These are phyloP conservation scores for Zosterops japonicus DNA, from an alignment of 2,113 vertebrate species.

Conservation along the genomic window DNA sequence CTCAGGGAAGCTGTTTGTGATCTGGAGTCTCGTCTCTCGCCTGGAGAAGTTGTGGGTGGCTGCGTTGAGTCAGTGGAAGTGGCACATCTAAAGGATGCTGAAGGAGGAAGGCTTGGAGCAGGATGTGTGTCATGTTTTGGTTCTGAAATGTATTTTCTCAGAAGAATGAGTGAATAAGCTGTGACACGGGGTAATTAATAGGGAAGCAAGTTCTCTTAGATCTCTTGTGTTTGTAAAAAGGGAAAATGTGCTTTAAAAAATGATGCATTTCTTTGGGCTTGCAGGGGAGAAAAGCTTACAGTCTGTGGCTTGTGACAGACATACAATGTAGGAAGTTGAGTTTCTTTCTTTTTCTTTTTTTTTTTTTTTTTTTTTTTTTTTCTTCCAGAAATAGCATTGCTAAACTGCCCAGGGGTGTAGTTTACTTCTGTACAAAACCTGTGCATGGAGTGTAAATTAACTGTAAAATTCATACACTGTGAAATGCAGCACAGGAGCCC, in stretches of 20 bases:
- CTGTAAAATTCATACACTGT: neutral
- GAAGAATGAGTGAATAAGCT: neutral
- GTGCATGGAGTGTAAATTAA: neutral
- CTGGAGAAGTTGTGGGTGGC: neutral
- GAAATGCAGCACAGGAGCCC: neutral
- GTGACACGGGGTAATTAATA: neutral
- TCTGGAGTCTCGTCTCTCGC: neutral
- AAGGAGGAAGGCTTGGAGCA: neutral
- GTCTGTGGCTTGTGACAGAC: neutral
- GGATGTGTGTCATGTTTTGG: neutral
- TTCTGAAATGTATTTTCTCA: neutral
- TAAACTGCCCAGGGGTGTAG: neutral
- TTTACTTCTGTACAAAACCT: conserved; percentile 1
- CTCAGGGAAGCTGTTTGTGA: neutral
- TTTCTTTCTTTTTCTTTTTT: neutral
- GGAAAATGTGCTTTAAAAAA: neutral
- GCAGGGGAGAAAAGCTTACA: neutral
- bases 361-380: neutral
- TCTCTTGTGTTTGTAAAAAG: neutral
- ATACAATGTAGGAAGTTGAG: neutral
- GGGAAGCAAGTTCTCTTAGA: neutral
- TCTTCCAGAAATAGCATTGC: neutral
- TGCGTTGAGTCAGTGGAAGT: neutral
- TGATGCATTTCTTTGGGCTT: neutral
- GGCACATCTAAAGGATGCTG: neutral